Percentiles rank a stretch among this genome's conserved stretches.
Conservation (phyloP, 1,140 invertebrate species). For the Sipha flava region DNA sequence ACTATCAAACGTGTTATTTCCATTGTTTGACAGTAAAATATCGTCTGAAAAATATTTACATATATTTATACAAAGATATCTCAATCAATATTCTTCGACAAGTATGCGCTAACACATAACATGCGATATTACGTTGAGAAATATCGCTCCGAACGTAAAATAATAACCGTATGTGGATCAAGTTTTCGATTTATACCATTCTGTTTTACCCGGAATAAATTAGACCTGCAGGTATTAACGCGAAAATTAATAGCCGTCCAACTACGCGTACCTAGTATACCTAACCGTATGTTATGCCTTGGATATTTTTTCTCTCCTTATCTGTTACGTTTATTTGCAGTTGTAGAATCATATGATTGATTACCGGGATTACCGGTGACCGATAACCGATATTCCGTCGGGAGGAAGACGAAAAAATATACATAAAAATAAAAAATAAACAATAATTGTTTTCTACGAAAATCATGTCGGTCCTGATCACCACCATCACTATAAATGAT, state of each 20-base stretch:
- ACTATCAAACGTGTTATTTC: neutral
- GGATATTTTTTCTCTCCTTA: neutral
- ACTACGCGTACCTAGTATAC: no score
- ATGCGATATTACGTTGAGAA: neutral
- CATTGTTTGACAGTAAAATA: neutral
- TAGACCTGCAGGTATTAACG: neutral
- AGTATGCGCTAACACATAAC: neutral
- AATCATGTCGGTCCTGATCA: no score
- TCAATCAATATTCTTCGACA: neutral
- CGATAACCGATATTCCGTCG: no score
- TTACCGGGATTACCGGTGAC: no score
- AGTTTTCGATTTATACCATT: conserved; percentile 1
- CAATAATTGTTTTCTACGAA: no score
- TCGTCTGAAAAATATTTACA: neutral
- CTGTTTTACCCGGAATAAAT: neutral
- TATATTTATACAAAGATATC: neutral
- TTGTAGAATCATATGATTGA: no score
- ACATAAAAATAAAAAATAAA: no score
- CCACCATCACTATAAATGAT: no score
- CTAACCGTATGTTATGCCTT: no score
- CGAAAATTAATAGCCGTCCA: neutral
- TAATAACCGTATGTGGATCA: conserved; percentile 2
- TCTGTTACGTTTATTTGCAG: neutral
- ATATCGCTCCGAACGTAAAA: neutral
- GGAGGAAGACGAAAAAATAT: no score